Conservation (phyloP, 2,888 invertebrate species). For the Drosophila basisetae region DNA sequence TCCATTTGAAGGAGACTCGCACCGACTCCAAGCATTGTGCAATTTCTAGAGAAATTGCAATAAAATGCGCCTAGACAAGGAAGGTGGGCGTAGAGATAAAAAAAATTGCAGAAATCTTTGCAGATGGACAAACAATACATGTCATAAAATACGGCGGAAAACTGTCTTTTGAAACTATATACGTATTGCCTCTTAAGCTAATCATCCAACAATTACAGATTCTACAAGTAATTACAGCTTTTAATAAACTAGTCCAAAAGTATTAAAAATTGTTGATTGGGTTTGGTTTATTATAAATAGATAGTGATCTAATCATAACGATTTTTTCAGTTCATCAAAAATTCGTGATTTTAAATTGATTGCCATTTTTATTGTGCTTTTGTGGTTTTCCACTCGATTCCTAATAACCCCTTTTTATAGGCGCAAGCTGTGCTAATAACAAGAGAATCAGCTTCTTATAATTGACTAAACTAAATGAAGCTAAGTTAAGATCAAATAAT, state of each 20-base stretch:
- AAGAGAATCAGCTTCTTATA: neutral
- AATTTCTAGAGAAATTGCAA: conserved; percentile 21
- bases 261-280: neutral
- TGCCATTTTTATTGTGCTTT: neutral
- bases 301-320: neutral
- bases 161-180: neutral
- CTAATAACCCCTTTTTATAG: neutral
- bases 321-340: neutral
- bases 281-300: neutral
- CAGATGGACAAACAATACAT: neutral
- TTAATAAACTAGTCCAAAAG: neutral
- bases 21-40: conserved; percentile 1
- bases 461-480: neutral
- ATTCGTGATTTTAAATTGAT: neutral
- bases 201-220: neutral
- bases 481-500: neutral
- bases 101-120: neutral
- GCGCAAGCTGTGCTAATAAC: neutral
- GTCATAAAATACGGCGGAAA: neutral
- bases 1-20: conserved; percentile 29
- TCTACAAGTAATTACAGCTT: neutral
- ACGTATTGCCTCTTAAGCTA: neutral
- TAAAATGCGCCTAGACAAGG: neutral
- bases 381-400: neutral
- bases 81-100: neutral